A percentile compares a stretch with the other conserved stretches of the same genome.
Evolutionary conservation across 1,140 invertebrate genomes (phyloP).

Genomic region (Neotoxoptera formosana): DNA sequence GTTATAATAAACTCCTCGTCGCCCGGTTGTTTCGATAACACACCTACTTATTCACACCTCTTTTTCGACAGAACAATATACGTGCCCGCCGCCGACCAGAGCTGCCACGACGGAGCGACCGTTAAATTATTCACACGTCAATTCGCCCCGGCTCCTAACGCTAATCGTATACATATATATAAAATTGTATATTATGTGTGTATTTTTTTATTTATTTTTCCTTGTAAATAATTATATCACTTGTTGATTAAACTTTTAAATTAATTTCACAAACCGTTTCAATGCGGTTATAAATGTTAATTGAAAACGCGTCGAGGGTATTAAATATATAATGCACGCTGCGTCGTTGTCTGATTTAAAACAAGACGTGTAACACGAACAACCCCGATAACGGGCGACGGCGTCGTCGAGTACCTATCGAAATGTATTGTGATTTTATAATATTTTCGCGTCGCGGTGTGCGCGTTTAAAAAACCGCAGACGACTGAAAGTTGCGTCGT

Average conservation of each 20-base stretch:
- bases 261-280: neutral
- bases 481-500: neutral
- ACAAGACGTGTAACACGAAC: neutral
- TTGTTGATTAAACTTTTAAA: conserved; percentile 7
- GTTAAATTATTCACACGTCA: neutral
- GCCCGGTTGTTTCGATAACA: neutral
- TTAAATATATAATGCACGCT: neutral
- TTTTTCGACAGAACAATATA: neutral
- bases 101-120: neutral
- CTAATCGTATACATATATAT: neutral
- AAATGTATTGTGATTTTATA: neutral
- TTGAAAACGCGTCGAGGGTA: neutral
- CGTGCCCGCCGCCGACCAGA: neutral
- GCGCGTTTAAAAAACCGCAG: neutral
- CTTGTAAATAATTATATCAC: neutral
- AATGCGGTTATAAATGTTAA: neutral
- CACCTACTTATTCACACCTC: neutral
- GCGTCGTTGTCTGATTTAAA: neutral
- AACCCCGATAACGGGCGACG: neutral
- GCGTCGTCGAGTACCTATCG: neutral
- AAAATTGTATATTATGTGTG: no score
- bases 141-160: neutral
- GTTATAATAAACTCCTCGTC: no score
- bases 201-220: neutral
- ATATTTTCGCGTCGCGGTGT: neutral